These are phyloP conservation scores for Hemicrepidius hirtus DNA, from an alignment of 2,888 invertebrate species.

Conservation along the genomic window DNA sequence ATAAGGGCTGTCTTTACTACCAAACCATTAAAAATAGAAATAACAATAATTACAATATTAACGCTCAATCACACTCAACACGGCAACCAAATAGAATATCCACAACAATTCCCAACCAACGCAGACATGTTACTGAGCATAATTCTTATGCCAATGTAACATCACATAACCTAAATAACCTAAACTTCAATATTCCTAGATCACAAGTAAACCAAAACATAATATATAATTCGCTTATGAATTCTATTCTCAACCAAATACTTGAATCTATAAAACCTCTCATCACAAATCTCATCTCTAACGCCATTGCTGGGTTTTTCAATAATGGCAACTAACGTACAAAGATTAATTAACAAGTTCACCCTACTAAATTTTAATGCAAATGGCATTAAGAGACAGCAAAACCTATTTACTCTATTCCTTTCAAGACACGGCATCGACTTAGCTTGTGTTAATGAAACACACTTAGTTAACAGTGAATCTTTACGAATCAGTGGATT, in stretches of 20 bases:
- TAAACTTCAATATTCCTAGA: not conserved
- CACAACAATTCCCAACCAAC: no score
- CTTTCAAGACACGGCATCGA: conserved; percentile 4
- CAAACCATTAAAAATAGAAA: not conserved
- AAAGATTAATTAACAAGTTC: conserved; percentile 1
- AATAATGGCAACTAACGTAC: not conserved
- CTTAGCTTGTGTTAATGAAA: conserved; percentile 1
- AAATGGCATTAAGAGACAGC: conserved; percentile 7
- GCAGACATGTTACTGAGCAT: no score
- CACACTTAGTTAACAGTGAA: not conserved
- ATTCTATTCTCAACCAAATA: no score
- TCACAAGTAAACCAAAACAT: not conserved
- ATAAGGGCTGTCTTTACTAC: not conserved
- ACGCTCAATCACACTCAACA: not conserved
- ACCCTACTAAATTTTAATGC: not conserved
- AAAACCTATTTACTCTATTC: conserved; percentile 1
- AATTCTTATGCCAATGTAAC: not conserved
- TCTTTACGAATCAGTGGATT: not conserved
- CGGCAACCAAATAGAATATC: no score
- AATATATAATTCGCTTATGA: not conserved
- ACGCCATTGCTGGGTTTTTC: conserved; percentile 2
- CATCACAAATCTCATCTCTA: not conserved
- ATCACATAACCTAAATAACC: not conserved
- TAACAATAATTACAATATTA: not conserved
- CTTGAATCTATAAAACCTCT: no score